Conservation (phyloP, 2,113 vertebrate genomes). For the Gymnorhina tibicen region DNA sequence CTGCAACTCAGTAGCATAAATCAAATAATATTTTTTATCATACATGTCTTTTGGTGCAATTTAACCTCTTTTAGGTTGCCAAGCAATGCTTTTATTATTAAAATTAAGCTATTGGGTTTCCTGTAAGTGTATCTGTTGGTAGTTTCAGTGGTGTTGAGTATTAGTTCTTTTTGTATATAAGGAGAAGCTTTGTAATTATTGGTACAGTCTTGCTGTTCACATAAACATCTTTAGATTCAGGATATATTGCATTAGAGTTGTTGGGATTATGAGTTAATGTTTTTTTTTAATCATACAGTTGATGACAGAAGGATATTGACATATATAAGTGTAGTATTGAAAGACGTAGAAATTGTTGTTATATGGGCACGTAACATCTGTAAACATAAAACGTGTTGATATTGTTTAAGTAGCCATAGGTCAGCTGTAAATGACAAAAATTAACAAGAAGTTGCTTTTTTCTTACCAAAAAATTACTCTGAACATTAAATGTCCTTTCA, state of each 20-base stretch:
- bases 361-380: not conserved
- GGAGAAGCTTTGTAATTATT: not conserved
- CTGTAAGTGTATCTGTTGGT: not conserved
- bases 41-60: not conserved
- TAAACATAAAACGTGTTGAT: slow-evolving; percentile 23
- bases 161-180: not conserved
- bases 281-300: not conserved
- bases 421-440: slow-evolving; percentile 69
- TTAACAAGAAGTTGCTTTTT: slow-evolving; percentile 55
- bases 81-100: not conserved
- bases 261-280: not conserved
- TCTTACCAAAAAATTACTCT: slow-evolving; percentile 36
- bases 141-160: not conserved
- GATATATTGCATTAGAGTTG: not conserved
- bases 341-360: slow-evolving; percentile 5
- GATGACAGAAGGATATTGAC: not conserved
- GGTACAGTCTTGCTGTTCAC: not conserved
- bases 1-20: not conserved
- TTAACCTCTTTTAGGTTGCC: not conserved
- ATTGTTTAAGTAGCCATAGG: slow-evolving; percentile 24
- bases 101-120: not conserved
- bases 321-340: not conserved
- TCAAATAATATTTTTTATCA: not conserved
- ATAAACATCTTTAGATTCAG: not conserved
- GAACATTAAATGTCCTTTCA: slow-evolving; percentile 56